Evolutionary conservation across 1,140 invertebrate genomes (phyloP), one percentile per base, ranked within the genome.

Genomic region (Apis florea): DNA sequence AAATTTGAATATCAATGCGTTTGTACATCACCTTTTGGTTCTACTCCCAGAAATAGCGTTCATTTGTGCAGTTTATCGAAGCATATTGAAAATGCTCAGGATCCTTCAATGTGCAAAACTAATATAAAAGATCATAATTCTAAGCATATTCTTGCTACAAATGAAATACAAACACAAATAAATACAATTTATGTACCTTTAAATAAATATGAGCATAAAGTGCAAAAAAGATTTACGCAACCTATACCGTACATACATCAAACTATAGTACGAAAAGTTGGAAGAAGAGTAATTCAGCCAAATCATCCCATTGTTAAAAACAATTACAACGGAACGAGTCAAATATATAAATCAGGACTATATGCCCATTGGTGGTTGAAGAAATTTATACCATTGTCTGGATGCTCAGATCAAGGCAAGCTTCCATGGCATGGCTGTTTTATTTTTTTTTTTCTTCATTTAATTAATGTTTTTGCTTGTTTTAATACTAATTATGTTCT

Each of bases 331-430:
- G 66, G 78, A 85, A 76, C 81, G 53, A 83, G 82, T 68, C 91
- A 95, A 83, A 90, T 96, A 87, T 97, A 96, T 93, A 96, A 96
- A 54, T 97, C 97, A 47, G 97, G 96, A 86, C 94, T 98, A 91
- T 98, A 98, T 92, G 97, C 97, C 82, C 97, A 98, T 93, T 98
- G 97, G 97, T 98, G 97, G 97, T 96, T 97, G 93, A 98, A 98
- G 95, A 96, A 96, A 91, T 96, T 96, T 89, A 95, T 97, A 91
- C 96, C 96, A 83, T 94, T 95, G 87, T 93, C 93, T 77, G 91
- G 92, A 82, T 93, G 85, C 61, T 79, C 83, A 24, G 88, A 89
- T 87, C 93, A 92, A 94, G 94, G 94, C 94, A 94, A 94, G 93
- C 91, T 93, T 93, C 93, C 90, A 93, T 93, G 90, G 93, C 92